Base-by-base conservation (phyloP, 2,113 vertebrate species). In the Spheniscus mendiculus region DNA sequence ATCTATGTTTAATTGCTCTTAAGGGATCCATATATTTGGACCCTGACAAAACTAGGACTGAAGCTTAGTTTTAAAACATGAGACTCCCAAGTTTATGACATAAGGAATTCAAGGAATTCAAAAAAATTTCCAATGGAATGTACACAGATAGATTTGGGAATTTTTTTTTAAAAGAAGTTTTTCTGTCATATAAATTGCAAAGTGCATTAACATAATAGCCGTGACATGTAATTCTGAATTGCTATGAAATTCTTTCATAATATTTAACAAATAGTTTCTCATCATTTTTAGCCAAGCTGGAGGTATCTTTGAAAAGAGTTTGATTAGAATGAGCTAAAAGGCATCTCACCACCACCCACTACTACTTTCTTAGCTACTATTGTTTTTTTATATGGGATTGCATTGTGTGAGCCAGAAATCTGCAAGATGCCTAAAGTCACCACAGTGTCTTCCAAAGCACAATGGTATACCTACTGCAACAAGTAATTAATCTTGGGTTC, bases 401-500 rank as follows among this genome's bases (percentile, higher is more conserved):
- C 67, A 93, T 93, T 96, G 52, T 94, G 92, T 93, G 95, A 96
- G 96, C 73, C 80, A 88, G 63, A 97, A 97, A 96, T 92, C 95
- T 97, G 62, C 95, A 97, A 97, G 91, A 97, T 97, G 94, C 92
- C 83, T 91, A 50, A 94, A 97, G 96, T 97, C 96, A 97, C 94
- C 93, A 69, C 84, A 94, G 89, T 83, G 91, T 96, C 93, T 94
- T 96, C 83, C 69, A 92, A 90, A 87, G 67, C 65, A 98, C 97
- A 98, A 98, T 98, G 89, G 97, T 84, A 92, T 96, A 97, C 95
- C 97, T 98, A 97, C 94, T 96, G 96, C 97, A 98, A 98, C 98
- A 99, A 99, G 98, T 99, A 98, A 99, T 99, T 99, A 99, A 99
- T 99, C 98, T 98, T 97, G 97, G 98, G 95, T 98, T 98, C 98